Evolutionary conservation across 2,113 vertebrate species (phyloP), one percentile per base, ranked within the genome.

Genomic region (Sceloporus undulatus): DNA sequence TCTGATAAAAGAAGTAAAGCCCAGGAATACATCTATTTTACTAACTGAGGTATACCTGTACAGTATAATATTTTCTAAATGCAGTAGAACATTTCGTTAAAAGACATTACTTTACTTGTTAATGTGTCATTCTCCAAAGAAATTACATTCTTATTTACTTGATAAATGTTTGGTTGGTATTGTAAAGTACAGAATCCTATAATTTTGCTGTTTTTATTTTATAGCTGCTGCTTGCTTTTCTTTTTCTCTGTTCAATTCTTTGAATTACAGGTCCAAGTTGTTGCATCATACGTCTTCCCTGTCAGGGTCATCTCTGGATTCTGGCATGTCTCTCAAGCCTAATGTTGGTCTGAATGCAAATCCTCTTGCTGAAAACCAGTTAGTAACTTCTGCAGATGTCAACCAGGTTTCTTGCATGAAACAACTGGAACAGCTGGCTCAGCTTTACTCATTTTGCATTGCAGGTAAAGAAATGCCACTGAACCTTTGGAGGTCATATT

Each of bases 371-470:
- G 98, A 98, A 88, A 92, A 90, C 85, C 95, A 81, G 88, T 97
- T 96, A 89, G 91, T 94, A 9, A 91, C 93, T 38, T 94, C 94
- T 94, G 98, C 98, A 40, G 97, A 98, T 88, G 97, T 97, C 62
- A 88, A 93, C 48, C 97, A 97, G 91, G 98, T 99, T 79, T 98
- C 98, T 87, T 97, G 96, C 90, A 95, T 93, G 74, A 94, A 93
- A 40, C 97, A 98, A 81, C 91, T 99, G 88, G 96, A 98, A 90
- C 92, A 98, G 76, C 95, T 99, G 83, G 98, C 98, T 8, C 96
- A 97, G 76, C 94, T 99, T 21, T 99, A 99, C 93, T 98, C 98
- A 48, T 96, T 97, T 0, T 99, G 98, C 94, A 99, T 99, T 93
- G 95, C 98, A 93, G 98, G 99, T 99, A 93, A 93, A 80, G n/a